Conservation (phyloP, 2,888 invertebrate species). For the Tipula vernalis region DNA sequence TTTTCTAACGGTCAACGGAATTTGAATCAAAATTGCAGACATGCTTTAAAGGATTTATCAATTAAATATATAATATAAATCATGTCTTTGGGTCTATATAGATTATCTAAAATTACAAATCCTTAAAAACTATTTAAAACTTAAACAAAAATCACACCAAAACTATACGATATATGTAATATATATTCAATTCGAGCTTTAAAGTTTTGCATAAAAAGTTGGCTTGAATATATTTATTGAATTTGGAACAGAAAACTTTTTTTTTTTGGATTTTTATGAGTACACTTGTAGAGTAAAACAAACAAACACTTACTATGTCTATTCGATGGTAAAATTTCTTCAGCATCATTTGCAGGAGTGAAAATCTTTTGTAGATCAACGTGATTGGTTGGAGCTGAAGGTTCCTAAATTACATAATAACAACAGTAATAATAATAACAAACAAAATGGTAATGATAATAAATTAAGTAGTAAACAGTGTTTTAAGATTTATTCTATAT, state of each 20-base stretch:
- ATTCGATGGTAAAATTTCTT: conserved; percentile 56
- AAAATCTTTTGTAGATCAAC: conserved; percentile 79
- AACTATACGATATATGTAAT: neutral
- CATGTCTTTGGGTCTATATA: conserved; percentile 7
- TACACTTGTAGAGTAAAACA: neutral
- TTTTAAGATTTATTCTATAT: neutral
- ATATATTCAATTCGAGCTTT: neutral
- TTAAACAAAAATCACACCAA: conserved; percentile 7
- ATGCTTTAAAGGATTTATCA: neutral
- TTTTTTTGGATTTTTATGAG: neutral
- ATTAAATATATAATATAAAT: neutral
- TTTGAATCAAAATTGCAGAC: neutral
- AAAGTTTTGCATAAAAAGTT: neutral
- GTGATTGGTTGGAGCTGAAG: conserved; percentile 29
- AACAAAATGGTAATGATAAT: neutral
- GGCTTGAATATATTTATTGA: neutral
- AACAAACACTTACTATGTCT: conserved; percentile 45
- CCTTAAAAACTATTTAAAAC: neutral
- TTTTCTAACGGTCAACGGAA: conserved; percentile 1
- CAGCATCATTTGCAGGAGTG: conserved; percentile 74
- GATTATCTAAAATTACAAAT: neutral
- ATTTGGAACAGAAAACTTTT: neutral
- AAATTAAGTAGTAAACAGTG: neutral
- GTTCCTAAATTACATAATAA: conserved; percentile 8
- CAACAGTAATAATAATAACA: neutral